phyloP scores from a whole-genome alignment of 2,797 vertebrate species.

The Characodon lateralis region DNA sequence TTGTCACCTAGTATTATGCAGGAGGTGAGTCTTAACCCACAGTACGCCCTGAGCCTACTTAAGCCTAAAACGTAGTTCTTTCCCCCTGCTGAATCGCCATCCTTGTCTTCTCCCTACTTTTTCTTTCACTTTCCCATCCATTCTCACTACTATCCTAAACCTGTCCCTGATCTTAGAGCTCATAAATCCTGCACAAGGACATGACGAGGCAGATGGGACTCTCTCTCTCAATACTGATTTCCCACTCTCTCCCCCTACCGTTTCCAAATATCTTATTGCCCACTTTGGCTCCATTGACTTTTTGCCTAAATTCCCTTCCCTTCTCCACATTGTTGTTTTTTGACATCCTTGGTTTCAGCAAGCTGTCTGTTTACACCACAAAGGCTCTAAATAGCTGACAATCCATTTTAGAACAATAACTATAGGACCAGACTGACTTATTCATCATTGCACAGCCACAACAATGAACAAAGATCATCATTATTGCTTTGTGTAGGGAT shows the following conservation, averaged over 20 bases:
- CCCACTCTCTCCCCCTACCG: slow-evolving; percentile 1
- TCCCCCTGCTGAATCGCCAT: slow-evolving; percentile 13
- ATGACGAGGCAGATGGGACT: slow-evolving; percentile 61
- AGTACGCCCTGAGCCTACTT: slow-evolving; percentile 36
- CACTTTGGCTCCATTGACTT: slow-evolving; percentile 37
- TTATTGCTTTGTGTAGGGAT: slow-evolving; percentile 54
- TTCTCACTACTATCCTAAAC: slow-evolving; percentile 53
- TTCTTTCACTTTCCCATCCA: slow-evolving; percentile 56
- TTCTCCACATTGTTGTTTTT: slow-evolving; percentile 35
- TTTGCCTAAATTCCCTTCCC: slow-evolving; percentile 35
- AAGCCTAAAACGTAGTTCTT: slow-evolving; percentile 36
- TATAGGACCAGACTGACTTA: slow-evolving; percentile 33
- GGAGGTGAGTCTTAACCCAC: slow-evolving; percentile 49
- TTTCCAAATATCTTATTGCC: slow-evolving; percentile 48
- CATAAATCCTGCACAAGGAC: slow-evolving; percentile 80
- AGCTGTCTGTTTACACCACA: slow-evolving; percentile 27
- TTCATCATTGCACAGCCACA: slow-evolving; percentile 41
- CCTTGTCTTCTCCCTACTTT: slow-evolving; percentile 27
- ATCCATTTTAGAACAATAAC: slow-evolving; percentile 52
- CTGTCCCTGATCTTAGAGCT: slow-evolving; percentile 74
- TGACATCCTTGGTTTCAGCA: slow-evolving; percentile 43
- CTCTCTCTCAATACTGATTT: slow-evolving; percentile 62
- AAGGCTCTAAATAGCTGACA: slow-evolving; percentile 44
- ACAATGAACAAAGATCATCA: slow-evolving; percentile 44
- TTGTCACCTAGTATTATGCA: slow-evolving; percentile 68